A percentile compares a stretch with the other conserved stretches of the same genome.
These are phyloP conservation scores for Salpingus planirostris DNA, from an alignment of 2,888 invertebrate species.

Conservation along the genomic window DNA sequence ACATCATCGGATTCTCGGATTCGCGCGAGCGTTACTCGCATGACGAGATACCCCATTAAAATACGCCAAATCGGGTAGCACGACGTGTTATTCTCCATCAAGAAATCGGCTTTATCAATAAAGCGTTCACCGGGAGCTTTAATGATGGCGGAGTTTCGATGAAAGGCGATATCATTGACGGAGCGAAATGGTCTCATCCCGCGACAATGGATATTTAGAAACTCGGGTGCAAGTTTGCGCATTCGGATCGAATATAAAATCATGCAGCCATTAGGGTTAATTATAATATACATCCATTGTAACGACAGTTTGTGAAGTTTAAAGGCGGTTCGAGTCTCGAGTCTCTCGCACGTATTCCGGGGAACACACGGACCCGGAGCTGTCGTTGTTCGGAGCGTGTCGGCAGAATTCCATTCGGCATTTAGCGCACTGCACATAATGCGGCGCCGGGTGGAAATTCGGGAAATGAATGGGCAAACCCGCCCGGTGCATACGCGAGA, in stretches of 20 bases:
- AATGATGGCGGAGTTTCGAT: too few relatives aligned
- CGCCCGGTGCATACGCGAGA: conserved; percentile 7
- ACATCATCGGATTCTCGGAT: too few relatives aligned
- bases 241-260: conserved; percentile 24
- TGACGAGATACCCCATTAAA: too few relatives aligned
- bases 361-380: too few relatives aligned
- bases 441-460: conserved; percentile 4
- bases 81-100: too few relatives aligned
- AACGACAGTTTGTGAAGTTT: conserved; percentile 29
- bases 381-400: conserved; percentile 3
- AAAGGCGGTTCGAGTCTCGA: conserved; percentile 15
- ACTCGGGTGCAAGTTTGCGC: conserved; percentile 17
- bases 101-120: neutral
- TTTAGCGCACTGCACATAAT: too few relatives aligned
- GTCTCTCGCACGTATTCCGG: too few relatives aligned
- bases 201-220: conserved; percentile 11
- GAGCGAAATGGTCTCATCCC: conserved; percentile 3
- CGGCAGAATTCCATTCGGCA: conserved; percentile 2
- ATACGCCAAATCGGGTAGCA: too few relatives aligned
- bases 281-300: conserved; percentile 32
- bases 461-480: conserved; percentile 9
- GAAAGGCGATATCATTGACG: neutral
- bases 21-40: too few relatives aligned
- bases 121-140: neutral
- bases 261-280: conserved; percentile 29